Evolutionary conservation across 2,888 invertebrate genomes (phyloP).

Genomic region (Eupeodes luniger): DNA sequence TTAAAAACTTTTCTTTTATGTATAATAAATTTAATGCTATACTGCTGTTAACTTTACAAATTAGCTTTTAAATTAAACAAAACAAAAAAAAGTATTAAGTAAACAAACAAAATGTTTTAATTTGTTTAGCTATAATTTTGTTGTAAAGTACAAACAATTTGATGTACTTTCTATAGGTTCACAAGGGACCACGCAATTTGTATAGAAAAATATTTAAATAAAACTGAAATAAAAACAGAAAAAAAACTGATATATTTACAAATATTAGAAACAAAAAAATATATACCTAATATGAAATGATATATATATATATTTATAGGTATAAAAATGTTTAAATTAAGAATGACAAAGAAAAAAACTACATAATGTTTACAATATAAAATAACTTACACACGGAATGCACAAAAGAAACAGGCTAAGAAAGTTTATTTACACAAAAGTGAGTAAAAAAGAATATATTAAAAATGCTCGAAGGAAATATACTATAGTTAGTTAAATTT

Average conservation of each 20-base stretch:
- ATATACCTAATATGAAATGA: conserved; percentile 34
- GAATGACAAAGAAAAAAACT: conserved; percentile 26
- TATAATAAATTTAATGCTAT: conserved; percentile 18
- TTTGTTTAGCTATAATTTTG: conserved; percentile 33
- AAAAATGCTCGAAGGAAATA: conserved; percentile 19
- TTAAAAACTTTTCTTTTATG: conserved; percentile 41
- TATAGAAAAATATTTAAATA: conserved; percentile 43
- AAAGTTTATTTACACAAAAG: conserved; percentile 67
- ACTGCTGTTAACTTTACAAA: conserved; percentile 56
- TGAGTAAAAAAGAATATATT: conserved; percentile 31
- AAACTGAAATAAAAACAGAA: conserved; percentile 24
- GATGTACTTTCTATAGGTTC: conserved; percentile 65
- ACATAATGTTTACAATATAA: conserved; percentile 55
- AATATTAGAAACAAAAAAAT: conserved; percentile 23
- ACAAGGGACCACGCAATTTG: conserved; percentile 73
- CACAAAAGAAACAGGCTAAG: conserved; percentile 63
- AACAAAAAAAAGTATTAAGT: neutral
- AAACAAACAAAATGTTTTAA: neutral
- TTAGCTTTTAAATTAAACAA: conserved; percentile 5
- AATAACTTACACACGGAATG: conserved; percentile 60
- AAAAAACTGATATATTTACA: conserved; percentile 73
- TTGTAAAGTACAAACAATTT: conserved; percentile 30
- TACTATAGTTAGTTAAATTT: conserved; percentile 27
- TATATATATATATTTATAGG: conserved; percentile 60
- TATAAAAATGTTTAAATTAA: conserved; percentile 36